Percentiles rank a stretch among this genome's conserved stretches.
phyloP scores from a whole-genome alignment of 2,113 vertebrate genomes.

The Cottus gobio region DNA sequence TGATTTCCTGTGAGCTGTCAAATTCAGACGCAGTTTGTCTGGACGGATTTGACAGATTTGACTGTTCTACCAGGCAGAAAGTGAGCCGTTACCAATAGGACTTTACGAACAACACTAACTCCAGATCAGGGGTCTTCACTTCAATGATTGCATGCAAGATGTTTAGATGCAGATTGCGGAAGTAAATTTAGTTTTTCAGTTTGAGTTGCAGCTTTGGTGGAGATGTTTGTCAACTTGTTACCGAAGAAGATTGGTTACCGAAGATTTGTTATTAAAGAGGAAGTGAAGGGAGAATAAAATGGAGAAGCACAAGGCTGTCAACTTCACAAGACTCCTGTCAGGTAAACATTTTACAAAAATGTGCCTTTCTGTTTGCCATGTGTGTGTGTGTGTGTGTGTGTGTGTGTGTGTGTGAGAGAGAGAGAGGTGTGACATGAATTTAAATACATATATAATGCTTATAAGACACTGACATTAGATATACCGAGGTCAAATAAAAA shows the following conservation, averaged over 20 bases:
- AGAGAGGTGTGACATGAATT: neutral
- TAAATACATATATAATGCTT: neutral
- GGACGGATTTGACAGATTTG: neutral
- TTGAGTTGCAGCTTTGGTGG: neutral
- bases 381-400: neutral
- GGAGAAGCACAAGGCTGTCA: slow-evolving; percentile 32
- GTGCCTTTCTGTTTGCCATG: neutral
- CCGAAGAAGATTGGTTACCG: neutral
- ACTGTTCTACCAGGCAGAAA: slow-evolving; percentile 30
- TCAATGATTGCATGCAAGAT: neutral
- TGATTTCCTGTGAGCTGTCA: slow-evolving; percentile 66
- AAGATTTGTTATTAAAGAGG: slow-evolving; percentile 17
- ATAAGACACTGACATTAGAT: neutral
- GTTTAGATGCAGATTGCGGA: slow-evolving; percentile 15
- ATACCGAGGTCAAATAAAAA: neutral
- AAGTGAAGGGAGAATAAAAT: slow-evolving; percentile 48
- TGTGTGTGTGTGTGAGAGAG: neutral
- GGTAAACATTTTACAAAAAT: slow-evolving; percentile 61
- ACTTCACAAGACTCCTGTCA: slow-evolving; percentile 72
- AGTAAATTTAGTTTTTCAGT: slow-evolving; percentile 13
- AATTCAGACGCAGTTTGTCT: neutral
- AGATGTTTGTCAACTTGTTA: neutral
- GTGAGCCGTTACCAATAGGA: neutral
- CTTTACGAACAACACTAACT: neutral
- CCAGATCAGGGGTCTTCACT: neutral